These are phyloP conservation scores for Cryptosula pallasiana DNA, from an alignment of 2,888 invertebrate species.

Conservation along the genomic window DNA sequence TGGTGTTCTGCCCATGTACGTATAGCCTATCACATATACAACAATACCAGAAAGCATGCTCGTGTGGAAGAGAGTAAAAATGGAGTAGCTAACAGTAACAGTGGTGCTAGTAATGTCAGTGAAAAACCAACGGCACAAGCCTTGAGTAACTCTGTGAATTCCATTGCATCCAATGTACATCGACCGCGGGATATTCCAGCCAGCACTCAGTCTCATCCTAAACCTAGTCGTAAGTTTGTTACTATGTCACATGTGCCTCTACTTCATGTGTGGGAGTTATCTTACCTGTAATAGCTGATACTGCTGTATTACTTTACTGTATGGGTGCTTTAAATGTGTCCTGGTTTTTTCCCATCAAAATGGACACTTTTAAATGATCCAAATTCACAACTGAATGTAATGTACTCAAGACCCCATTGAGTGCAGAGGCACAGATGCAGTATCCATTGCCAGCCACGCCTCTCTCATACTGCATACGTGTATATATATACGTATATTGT, in stretches of 20 bases:
- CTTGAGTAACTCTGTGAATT: not conserved
- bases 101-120: not conserved
- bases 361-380: too few species aligned
- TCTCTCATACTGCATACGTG: too few species aligned
- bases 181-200: not conserved
- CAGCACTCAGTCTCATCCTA: not conserved
- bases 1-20: slow-evolving; percentile 18
- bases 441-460: too few species aligned
- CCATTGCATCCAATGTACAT: not conserved
- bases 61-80: not conserved
- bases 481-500: not conserved
- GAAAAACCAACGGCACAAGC: not conserved
- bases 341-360: too few species aligned
- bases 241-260: too few species aligned
- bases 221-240: not conserved
- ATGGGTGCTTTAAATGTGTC: too few species aligned
- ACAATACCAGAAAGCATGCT: not conserved
- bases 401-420: too few species aligned
- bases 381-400: too few species aligned
- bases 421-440: too few species aligned
- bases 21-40: slow-evolving; percentile 1
- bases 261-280: too few species aligned
- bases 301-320: too few species aligned
- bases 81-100: not conserved
- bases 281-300: too few species aligned